Evolutionary conservation across 2,113 vertebrate genomes (phyloP).

Genomic region (Gymnobelideus leadbeateri): DNA sequence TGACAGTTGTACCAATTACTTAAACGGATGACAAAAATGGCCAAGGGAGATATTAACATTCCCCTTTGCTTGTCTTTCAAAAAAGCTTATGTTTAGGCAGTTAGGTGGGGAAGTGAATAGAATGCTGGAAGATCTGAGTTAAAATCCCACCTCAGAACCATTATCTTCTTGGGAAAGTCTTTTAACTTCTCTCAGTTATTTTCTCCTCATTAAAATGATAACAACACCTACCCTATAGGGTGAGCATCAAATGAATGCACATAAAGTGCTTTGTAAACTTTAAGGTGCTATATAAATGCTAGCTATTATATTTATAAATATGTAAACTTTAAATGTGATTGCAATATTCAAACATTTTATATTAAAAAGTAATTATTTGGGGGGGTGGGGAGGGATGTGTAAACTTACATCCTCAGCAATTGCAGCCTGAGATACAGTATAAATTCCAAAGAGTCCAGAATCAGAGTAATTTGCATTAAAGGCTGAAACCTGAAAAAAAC

Average conservation of each 20-base stretch:
- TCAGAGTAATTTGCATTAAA: constrained; percentile 95
- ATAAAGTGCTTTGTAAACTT: not conserved
- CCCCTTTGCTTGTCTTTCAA: not conserved
- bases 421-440: constrained; percentile 89
- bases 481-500: constrained; percentile 89
- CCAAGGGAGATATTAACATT: not conserved
- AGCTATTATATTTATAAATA: not conserved
- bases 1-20: not conserved
- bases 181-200: not conserved
- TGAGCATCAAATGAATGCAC: not conserved
- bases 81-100: not conserved
- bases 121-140: not conserved
- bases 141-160: not conserved
- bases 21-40: not conserved
- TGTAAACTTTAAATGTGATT: not conserved
- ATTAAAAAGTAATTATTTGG: not conserved
- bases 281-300: not conserved
- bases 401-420: constrained; percentile 89
- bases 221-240: too few relatives aligned
- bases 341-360: not conserved
- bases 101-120: not conserved
- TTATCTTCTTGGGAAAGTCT: not conserved
- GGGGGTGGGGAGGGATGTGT: not conserved
- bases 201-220: not conserved
- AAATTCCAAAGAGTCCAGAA: constrained; percentile 96